Evolutionary conservation across 2,888 invertebrate genomes (phyloP), one percentile per base, ranked within the genome.

Genomic region (Tenthredo scrophulariae): DNA sequence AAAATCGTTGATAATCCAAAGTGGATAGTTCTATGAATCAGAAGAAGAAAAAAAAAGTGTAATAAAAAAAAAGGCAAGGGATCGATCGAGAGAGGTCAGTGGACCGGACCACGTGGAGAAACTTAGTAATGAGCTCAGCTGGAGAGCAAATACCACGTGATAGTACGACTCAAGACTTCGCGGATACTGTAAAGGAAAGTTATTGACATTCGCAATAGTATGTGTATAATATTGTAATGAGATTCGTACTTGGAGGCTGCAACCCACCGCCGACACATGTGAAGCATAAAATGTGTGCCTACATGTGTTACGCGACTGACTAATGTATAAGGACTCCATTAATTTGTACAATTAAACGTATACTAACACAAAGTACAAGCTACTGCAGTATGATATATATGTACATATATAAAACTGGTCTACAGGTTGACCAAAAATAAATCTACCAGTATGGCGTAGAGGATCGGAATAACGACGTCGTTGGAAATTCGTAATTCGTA

Each of bases 191-290:
- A 22, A 74, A 43, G 74, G 43, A 72, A 70, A 74, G 74, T 74
- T 74, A 74, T 74, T 74, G 74, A 46, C 74, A 74, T 74, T 74
- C 74, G 40, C n/a, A n/a, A n/a, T 40, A 15, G 40, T 26, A 15
- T 22, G 7, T 13, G 72, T 72, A 18, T 40, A n/a, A 46, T n/a
- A 74, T 74, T 13, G 13, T 74, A 74, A 74, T 74, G 74, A 40
- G 74, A 74, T 74, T 74, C 74, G 43, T 40, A 10, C 22, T 22
- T 43, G 22, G 37, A 40, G 37, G 22, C 72, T 74, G 22, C 4
- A 74, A n/a, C 2, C 67, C 33, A 18, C 29, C 18, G 62, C 15
- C 6, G 13, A 67, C 33, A 15, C 67, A 33, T 33, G 67, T 67
- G 33, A 67, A 67, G n/a, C 72, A 74, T 74, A 2, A 74, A 74